Evolutionary conservation across 2,797 vertebrate species (phyloP), one percentile per base, ranked within the genome.

Genomic region (Lepus oiostolus): DNA sequence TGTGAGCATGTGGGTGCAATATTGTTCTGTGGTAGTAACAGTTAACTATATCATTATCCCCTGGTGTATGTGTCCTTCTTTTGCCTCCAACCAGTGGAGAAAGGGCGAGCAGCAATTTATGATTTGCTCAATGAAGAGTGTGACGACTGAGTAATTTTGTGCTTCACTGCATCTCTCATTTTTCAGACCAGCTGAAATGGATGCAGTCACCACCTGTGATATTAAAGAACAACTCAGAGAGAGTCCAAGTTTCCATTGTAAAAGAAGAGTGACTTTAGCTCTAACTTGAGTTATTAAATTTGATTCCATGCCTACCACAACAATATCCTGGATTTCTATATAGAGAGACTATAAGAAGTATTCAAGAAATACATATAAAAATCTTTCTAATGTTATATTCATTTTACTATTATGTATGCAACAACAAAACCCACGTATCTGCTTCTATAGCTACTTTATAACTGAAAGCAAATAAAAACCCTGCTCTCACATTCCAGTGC

Each of bases 171-270:
- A 22, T 1, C n/a, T 54, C 30, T 90, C 63, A 68, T 74, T 85
- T 94, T 65, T 24, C 62, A 92, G 88, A n/a, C 26, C 82, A 80
- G 28, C 77, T n/a, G 35, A 92, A 88, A 72, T n/a, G 26, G 13
- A 77, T 14, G 14, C n/a, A 22, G 52, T 88, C 4, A 32, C 50
- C 88, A 68, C 75, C 62, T 42, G 2, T 7, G 9, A 62, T 30
- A 28, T 76, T 85, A 77, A 85, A 75, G 50, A 84, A 77, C 28
- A 42, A 62, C 62, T 86, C 58, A 42, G 54, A 83, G 28, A 68
- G 2, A 70, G 72, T 75, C 30, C 54, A 82, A 58, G 32, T 86
- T 74, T 52, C 74, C 38, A 54, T 93, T 90, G 60, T 42, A 30
- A 21, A 84, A 77, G 74, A 82, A 76, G 11, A 67, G 7, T 70